Evolutionary conservation across 2,888 invertebrate species (phyloP).

Genomic region (Tenthredo livida): DNA sequence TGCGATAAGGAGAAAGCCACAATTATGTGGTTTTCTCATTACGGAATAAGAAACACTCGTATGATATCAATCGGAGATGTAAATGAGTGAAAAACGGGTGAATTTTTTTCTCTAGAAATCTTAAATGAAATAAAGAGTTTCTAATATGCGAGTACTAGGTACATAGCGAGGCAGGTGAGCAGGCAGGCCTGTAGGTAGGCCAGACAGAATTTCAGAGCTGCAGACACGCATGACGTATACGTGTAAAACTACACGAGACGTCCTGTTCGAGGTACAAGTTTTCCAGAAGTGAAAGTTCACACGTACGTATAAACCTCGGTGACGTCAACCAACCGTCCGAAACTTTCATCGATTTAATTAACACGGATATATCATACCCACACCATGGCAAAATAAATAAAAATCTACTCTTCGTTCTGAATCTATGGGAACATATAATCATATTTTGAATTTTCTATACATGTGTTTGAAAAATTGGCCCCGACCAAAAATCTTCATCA

Average conservation of each 20-base stretch:
- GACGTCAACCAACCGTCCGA: conserved; percentile 20
- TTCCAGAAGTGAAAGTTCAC: conserved; percentile 24
- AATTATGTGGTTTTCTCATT: neutral
- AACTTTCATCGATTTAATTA: conserved; percentile 41
- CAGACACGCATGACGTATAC: neutral
- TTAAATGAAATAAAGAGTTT: neutral
- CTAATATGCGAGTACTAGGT: neutral
- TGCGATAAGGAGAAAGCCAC: neutral
- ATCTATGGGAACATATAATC: too few relatives aligned
- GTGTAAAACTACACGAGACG: neutral
- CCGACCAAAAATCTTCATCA: too few relatives aligned
- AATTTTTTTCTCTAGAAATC: neutral
- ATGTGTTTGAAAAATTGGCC: too few relatives aligned
- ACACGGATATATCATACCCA: neutral
- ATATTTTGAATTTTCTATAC: too few relatives aligned
- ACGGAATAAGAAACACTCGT: neutral
- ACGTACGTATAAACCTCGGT: conserved; percentile 1
- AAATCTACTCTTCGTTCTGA: too few relatives aligned
- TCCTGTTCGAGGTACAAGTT: neutral
- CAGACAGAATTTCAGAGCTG: neutral
- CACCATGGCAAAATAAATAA: neutral
- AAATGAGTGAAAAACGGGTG: too few relatives aligned
- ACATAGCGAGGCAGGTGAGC: too few relatives aligned
- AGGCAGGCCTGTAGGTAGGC: neutral
- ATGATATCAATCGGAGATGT: too few relatives aligned